A percentile compares a stretch with the other conserved stretches of the same genome.
These are phyloP conservation scores for Synanthedon tipuliformis DNA, from an alignment of 2,888 invertebrate genomes.

Conservation along the genomic window DNA sequence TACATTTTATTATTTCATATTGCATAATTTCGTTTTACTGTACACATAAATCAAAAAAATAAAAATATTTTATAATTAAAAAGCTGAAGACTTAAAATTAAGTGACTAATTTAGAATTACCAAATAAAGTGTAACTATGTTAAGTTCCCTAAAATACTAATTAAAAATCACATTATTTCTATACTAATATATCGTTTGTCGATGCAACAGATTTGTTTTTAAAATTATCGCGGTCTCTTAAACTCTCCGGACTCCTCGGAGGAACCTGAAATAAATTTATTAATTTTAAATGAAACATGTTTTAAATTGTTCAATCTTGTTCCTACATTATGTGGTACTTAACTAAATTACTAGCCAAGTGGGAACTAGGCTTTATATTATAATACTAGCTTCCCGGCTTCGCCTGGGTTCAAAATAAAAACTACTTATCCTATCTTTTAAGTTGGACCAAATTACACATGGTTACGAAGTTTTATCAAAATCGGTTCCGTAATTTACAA, in stretches of 20 bases:
- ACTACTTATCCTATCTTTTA: no score
- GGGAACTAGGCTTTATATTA: no score
- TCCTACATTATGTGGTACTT: no score
- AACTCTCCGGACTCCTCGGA: constrained; percentile 63
- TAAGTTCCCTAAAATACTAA: constrained; percentile 29
- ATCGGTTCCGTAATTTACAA: no score
- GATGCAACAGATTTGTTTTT: not conserved
- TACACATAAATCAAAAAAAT: not conserved
- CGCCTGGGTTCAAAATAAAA: no score
- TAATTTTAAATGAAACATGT: no score
- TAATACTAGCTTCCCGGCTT: no score
- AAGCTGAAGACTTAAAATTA: constrained; percentile 16
- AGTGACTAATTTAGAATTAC: constrained; percentile 52
- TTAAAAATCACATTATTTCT: constrained; percentile 35
- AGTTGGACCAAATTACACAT: no score
- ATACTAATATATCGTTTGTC: not conserved
- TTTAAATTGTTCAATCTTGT: no score
- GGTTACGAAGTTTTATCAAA: no score
- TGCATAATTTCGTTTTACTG: constrained; percentile 6
- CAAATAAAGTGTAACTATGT: constrained; percentile 28
- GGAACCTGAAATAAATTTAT: constrained; percentile 33
- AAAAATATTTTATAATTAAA: constrained; percentile 10
- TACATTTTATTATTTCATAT: constrained; percentile 11
- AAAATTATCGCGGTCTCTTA: constrained; percentile 53
- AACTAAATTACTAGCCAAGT: no score